Conservation (phyloP, 1,140 invertebrate genomes). For the Bombus soroeensis region DNA sequence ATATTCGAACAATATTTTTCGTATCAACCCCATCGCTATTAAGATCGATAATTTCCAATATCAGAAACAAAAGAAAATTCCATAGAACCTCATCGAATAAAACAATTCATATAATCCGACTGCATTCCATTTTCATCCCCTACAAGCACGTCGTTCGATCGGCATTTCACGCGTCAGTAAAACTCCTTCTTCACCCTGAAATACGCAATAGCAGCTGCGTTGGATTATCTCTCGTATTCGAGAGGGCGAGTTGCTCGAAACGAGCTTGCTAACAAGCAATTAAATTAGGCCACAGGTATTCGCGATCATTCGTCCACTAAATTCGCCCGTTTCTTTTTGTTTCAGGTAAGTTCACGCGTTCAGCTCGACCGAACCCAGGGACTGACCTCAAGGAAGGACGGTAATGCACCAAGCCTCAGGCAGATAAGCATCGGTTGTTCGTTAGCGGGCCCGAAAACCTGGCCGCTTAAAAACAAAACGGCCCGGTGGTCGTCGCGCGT, state of each 20-base stretch:
- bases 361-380: slow-evolving; percentile 16
- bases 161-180: background rate
- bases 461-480: slow-evolving; percentile 63
- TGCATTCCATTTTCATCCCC: background rate
- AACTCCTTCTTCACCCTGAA: background rate
- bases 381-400: slow-evolving; percentile 66
- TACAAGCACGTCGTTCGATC: too few species aligned
- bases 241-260: background rate
- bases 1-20: too few species aligned
- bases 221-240: background rate
- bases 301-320: slow-evolving; percentile 55
- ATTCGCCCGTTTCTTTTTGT: slow-evolving; percentile 64
- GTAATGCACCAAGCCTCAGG: slow-evolving; percentile 64
- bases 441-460: slow-evolving; percentile 68
- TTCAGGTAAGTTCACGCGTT: slow-evolving; percentile 75
- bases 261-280: slow-evolving; percentile 71
- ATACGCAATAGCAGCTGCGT: background rate
- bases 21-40: too few species aligned
- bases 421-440: slow-evolving; percentile 76
- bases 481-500: slow-evolving; percentile 44
- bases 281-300: slow-evolving; percentile 69
- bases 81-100: background rate
- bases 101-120: too few species aligned
- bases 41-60: background rate
- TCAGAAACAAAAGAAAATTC: background rate